Base-by-base conservation (phyloP, 1,140 invertebrate genomes). In the Diorhabda elongata region DNA sequence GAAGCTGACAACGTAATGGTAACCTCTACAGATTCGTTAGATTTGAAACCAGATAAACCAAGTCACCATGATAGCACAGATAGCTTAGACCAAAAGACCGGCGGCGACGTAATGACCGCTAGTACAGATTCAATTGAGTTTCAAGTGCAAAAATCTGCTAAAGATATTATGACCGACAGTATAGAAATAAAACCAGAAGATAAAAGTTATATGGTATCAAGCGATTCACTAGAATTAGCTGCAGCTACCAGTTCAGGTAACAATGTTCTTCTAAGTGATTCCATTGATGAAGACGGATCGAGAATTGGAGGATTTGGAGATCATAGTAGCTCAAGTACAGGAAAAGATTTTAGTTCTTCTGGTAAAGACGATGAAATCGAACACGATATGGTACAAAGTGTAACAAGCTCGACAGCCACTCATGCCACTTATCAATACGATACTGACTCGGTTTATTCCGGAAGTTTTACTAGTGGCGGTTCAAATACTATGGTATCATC, bases 351-450 rank as follows among this genome's bases (percentile, higher is more conserved):
- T 44, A 84, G 83, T 74, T 83, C 79, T 3, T 82, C 82, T 58
- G 81, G 79, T 63, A 80, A 77, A 74, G 82, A 83, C 61, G 87
- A 88, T 67, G 86, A 89, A 84, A 77, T 87, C 26, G 88, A 87
- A n/a, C 90, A 88, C 74, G 89, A 87, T 3, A 88, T 89, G 69
- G 90, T 88, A 65, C 73, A 89, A 26, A 88, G 89, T 71, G 87
- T 87, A 6, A 88, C 89, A 0, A 91, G 89, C 74, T 92, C 91
- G 2, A 90, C 90, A 9, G 91, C 90, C 0, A 92, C 91, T 0
- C 87, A 91, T 76, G 91, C 91, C 11, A 92, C 91, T n/a, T 92
- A 91, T 76, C 91, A 92, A 74, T 91, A 90, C 75, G 91, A 92
- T 80, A 90, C 89, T 1, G 91, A 93, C 75, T 92, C 91, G 0